Conservation (phyloP, 2,888 invertebrate species). For the Scrobipalpa atriplicella region DNA sequence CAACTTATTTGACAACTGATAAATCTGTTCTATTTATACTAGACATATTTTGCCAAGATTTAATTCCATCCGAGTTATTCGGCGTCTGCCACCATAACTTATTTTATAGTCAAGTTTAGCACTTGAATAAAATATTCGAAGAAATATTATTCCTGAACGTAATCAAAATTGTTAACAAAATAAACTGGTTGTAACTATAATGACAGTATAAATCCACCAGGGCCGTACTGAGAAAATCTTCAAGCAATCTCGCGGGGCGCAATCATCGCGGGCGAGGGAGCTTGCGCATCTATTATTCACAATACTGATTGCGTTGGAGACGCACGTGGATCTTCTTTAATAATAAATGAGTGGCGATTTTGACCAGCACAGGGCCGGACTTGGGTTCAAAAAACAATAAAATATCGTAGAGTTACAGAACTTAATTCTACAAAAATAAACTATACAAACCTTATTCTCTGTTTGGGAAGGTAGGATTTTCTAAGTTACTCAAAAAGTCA, state of each 20-base stretch:
- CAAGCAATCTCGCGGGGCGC: slow-evolving; percentile 70
- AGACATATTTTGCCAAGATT: too few species aligned
- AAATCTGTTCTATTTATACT: too few species aligned
- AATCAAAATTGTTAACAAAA: slow-evolving; percentile 7
- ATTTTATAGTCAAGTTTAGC: too few species aligned
- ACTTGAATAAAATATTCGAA: too few species aligned
- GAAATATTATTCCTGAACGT: too few species aligned
- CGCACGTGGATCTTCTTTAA: slow-evolving; percentile 74
- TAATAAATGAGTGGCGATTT: slow-evolving; percentile 72
- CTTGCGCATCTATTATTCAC: slow-evolving; percentile 75
- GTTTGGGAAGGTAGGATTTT: too few species aligned
- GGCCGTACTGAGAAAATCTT: slow-evolving; percentile 63
- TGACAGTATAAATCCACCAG: slow-evolving; percentile 63
- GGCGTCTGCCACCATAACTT: too few species aligned
- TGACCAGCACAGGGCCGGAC: slow-evolving; percentile 57
- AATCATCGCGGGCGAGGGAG: slow-evolving; percentile 30
- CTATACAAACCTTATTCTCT: too few species aligned
- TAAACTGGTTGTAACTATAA: slow-evolving; percentile 35
- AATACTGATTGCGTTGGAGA: slow-evolving; percentile 82
- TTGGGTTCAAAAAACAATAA: slow-evolving; percentile 34
- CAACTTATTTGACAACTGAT: too few species aligned
- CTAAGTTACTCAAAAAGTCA: slow-evolving; percentile 48
- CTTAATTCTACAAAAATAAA: too few species aligned
- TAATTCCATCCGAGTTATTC: too few species aligned
- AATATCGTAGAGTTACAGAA: too few species aligned